Evolutionary conservation across 1,140 invertebrate species (phyloP), one percentile per base, ranked within the genome.

Genomic region (Papilio polytes): DNA sequence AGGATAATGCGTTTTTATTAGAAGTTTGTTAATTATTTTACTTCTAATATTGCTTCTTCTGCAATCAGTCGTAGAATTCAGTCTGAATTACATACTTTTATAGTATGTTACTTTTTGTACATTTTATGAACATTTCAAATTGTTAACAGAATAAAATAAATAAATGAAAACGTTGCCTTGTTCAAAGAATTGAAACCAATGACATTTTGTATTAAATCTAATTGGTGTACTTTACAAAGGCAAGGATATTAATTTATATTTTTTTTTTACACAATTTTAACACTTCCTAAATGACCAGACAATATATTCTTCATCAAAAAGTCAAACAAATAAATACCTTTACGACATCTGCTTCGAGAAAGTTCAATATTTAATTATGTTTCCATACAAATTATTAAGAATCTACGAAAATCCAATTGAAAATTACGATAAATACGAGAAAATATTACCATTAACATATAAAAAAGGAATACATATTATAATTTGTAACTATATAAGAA

Each of bases 11-110:
- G 53, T 81, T 26, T 74, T 56, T 59, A 83, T 12, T 66, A 78
- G 31, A 48, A 15, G 74, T 12, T 9, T 53, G 10, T 78, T 41
- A 78, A 63, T 63, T 78, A 85, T 84, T 84, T 81, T 66, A 84
- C 87, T 92, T 89, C 91, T 94, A 94, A 93, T 94, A 94, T 94
- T 94, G 93, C 93, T 94, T 94, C 88, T 85, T 90, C 88, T 90
- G 88, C 89, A 94, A 90, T 94, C 93, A 94, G 93, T 94, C 93
- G 88, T 89, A 78, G 87, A 86, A 85, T 86, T 94, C 93, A 94
- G 93, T 94, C 93, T 94, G 94, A 86, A 88, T 81, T 86, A 84
- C 84, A 78, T 83, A 86, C 84, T 31, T 70, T 70, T 31, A 36
- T 46, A 26, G 20, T 51, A 76, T 18, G 48, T 31, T 26, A 20